Conservation (phyloP, 2,888 invertebrate species). For the Palloptera scutellata region DNA sequence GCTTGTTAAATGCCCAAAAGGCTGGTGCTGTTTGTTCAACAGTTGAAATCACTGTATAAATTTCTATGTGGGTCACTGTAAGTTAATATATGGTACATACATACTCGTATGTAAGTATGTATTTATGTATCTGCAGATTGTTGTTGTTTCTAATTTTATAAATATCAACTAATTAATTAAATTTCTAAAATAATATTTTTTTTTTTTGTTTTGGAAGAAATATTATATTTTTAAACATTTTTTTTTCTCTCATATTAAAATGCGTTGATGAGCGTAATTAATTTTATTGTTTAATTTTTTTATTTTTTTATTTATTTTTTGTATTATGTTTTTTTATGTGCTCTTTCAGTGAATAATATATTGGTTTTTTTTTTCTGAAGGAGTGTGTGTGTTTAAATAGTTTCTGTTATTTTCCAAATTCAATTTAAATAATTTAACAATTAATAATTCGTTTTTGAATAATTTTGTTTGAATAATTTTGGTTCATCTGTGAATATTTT, state of each 20-base stretch:
- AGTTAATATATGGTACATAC: too few relatives aligned
- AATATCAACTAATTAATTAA: conserved; percentile 39
- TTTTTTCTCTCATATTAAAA: conserved; percentile 48
- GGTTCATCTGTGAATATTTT: too few relatives aligned
- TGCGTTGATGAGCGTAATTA: conserved; percentile 52
- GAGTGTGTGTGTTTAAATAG: conserved; percentile 1
- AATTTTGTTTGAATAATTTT: too few relatives aligned
- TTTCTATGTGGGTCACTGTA: too few relatives aligned
- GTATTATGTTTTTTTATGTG: neutral
- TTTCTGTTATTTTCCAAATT: neutral
- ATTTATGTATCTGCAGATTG: too few relatives aligned
- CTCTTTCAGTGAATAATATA: too few relatives aligned
- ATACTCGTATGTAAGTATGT: too few relatives aligned
- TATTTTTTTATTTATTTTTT: too few relatives aligned
- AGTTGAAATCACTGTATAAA: too few relatives aligned
- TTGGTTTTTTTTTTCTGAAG: conserved; percentile 31
- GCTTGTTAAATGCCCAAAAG: too few relatives aligned
- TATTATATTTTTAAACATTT: conserved; percentile 6
- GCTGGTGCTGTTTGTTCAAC: too few relatives aligned
- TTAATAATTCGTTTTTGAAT: conserved; percentile 27
- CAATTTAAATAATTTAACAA: conserved; percentile 33
- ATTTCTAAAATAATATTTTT: conserved; percentile 30
- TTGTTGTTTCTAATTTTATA: conserved; percentile 34
- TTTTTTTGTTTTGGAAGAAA: neutral
- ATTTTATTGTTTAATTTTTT: conserved; percentile 43